Evolutionary conservation across 2,113 vertebrate genomes (phyloP).

Genomic region (Procavia capensis): DNA sequence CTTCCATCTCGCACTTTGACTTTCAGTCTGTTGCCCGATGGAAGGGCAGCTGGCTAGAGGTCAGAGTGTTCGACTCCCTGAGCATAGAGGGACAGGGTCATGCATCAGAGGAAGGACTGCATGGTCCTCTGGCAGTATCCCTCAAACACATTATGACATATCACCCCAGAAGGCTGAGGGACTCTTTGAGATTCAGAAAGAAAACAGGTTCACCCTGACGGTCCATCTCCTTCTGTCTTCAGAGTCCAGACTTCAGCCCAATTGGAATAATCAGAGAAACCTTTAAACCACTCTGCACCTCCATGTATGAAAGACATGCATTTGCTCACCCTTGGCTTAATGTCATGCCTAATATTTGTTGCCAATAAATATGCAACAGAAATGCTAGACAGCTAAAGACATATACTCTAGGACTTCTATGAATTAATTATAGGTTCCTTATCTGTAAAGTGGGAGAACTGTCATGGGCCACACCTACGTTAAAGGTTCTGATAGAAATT

Average conservation of each 20-base stretch:
- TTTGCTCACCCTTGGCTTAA: neutral
- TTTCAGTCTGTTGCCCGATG: neutral
- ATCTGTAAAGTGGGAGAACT: neutral
- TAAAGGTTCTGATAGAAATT: neutral
- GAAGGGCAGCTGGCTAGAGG: neutral
- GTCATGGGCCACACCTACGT: neutral
- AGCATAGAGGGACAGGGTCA: neutral
- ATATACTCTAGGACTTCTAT: neutral
- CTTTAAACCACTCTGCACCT: neutral
- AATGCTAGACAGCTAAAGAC: neutral
- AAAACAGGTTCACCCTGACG: neutral
- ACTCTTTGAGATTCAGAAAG: neutral
- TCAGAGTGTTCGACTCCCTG: neutral
- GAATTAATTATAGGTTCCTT: neutral
- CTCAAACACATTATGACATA: neutral
- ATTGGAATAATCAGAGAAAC: neutral
- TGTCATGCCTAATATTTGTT: neutral
- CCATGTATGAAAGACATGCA: neutral
- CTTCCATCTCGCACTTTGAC: neutral
- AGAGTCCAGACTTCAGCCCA: neutral
- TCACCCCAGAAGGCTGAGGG: neutral
- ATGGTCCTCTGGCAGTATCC: neutral
- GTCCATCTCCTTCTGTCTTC: neutral
- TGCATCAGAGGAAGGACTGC: neutral
- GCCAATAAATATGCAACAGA: neutral